Percentiles rank a stretch among this genome's conserved stretches.
phyloP scores from a whole-genome alignment of 2,797 vertebrate species.

The Hylomyscus alleni region DNA sequence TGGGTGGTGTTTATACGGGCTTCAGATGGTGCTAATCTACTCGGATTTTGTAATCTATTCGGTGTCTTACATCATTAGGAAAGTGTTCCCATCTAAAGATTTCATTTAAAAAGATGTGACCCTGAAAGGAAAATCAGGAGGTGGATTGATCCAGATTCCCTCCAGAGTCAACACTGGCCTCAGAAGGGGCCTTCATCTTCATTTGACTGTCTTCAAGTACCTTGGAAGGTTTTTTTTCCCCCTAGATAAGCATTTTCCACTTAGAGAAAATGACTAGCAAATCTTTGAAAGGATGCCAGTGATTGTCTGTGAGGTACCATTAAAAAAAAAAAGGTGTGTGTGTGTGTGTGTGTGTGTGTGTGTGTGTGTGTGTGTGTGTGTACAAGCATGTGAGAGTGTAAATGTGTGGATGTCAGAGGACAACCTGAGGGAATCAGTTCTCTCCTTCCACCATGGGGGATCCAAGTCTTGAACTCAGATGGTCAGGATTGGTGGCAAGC shows the following conservation, averaged over 20 bases:
- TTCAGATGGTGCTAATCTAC: neutral
- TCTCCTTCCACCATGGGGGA: neutral
- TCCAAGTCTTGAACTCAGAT: neutral
- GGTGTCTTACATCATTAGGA: neutral
- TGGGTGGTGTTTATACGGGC: neutral
- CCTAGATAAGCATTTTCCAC: conserved; percentile 49
- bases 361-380: neutral
- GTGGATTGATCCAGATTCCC: conserved; percentile 4
- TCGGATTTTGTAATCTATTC: neutral
- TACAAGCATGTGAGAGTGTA: neutral
- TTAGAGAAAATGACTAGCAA: conserved; percentile 52
- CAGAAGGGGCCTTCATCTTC: conserved; percentile 11
- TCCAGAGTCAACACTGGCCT: neutral
- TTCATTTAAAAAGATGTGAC: conserved; percentile 27
- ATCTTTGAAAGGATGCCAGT: neutral
- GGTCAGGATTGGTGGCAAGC: neutral
- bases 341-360: neutral
- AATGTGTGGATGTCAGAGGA: neutral
- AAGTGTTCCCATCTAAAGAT: neutral
- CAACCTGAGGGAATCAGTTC: neutral
- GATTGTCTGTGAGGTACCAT: neutral
- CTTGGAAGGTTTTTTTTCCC: neutral
- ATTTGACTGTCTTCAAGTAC: conserved; percentile 51
- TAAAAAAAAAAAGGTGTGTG: neutral
- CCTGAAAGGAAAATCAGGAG: conserved; percentile 2